phyloP scores from a whole-genome alignment of 1,140 invertebrate genomes.

The Drosophila sp. region DNA sequence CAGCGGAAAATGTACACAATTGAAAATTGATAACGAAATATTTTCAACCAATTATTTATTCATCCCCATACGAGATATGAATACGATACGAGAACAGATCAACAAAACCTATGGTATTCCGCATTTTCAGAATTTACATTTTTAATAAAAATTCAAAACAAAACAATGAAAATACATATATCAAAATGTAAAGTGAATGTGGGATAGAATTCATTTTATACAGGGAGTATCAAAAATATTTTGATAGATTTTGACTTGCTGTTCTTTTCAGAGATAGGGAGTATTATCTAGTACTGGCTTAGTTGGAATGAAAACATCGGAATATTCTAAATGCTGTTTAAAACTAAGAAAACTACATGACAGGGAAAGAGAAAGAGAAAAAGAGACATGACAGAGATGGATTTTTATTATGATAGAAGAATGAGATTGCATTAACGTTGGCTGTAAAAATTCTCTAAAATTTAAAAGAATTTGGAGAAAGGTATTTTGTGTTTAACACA shows the following conservation, averaged over 20 bases:
- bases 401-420: too few relatives aligned
- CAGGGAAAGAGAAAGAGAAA: too few relatives aligned
- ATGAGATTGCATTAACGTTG: too few relatives aligned
- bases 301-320: too few relatives aligned
- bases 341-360: too few relatives aligned
- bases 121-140: constrained; percentile 83
- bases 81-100: constrained; percentile 47
- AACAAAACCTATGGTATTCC: constrained; percentile 76
- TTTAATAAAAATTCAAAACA: constrained; percentile 77
- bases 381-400: too few relatives aligned
- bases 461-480: too few relatives aligned
- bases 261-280: neutral
- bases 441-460: too few relatives aligned
- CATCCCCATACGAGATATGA: constrained; percentile 34
- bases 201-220: neutral
- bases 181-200: constrained; percentile 3
- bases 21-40: neutral
- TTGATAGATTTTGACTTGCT: neutral
- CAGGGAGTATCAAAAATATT: neutral
- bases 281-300: too few relatives aligned
- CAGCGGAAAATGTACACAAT: constrained; percentile 31
- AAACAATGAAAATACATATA: constrained; percentile 28
- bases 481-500: too few relatives aligned
- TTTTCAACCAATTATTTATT: constrained; percentile 22
- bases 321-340: too few relatives aligned